phyloP scores from a whole-genome alignment of 2,888 invertebrate genomes.

The Aproaerema taeniolella region DNA sequence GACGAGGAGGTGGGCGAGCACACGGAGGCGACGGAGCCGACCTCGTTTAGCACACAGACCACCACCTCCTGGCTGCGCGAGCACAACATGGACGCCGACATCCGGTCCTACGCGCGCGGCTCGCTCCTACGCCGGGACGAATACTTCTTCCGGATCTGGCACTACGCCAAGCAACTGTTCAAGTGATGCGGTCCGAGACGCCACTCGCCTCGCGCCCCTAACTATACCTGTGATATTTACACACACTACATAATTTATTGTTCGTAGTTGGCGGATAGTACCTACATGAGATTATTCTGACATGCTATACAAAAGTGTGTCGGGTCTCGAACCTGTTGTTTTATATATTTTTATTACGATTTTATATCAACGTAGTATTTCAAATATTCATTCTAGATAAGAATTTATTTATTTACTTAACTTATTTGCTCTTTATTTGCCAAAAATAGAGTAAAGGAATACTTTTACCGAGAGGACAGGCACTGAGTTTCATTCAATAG shows the following conservation, averaged over 20 bases:
- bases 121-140: conserved; percentile 91
- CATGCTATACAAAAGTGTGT: conserved; percentile 27
- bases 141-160: conserved; percentile 97
- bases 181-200: conserved; percentile 78
- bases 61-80: conserved; percentile 96
- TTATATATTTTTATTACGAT: conserved; percentile 43
- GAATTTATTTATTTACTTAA: conserved; percentile 55
- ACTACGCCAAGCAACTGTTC: conserved; percentile 89
- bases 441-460: conserved; percentile 24
- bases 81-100: conserved; percentile 95
- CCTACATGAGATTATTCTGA: conserved; percentile 12
- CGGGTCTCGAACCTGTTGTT: conserved; percentile 35
- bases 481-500: conserved; percentile 53
- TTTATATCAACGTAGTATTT: conserved; percentile 35
- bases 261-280: conserved; percentile 51
- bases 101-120: conserved; percentile 92
- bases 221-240: conserved; percentile 67
- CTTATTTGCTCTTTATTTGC: too few species aligned
- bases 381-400: conserved; percentile 47
- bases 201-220: conserved; percentile 54
- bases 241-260: conserved; percentile 34
- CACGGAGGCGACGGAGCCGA: conserved; percentile 86
- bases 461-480: conserved; percentile 31
- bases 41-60: conserved; percentile 94
- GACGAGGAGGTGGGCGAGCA: conserved; percentile 64